Conservation (phyloP, 2,113 vertebrate genomes). For the Caranx ignobilis region DNA sequence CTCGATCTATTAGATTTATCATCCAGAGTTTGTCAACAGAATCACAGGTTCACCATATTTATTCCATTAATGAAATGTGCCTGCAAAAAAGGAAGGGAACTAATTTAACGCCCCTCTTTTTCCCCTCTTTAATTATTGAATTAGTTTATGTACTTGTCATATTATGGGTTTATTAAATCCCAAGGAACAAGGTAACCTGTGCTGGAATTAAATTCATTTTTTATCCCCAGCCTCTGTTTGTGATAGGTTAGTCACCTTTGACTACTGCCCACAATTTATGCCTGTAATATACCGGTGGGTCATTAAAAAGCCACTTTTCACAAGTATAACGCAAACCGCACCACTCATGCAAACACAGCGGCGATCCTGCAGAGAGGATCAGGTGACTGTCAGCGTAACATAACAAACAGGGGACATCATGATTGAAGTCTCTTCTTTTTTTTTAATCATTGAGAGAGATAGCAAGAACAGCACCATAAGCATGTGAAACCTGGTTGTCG, state of each 20-base stretch:
- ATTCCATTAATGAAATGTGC: background rate
- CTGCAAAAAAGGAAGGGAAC: background rate
- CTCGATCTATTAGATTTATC: background rate
- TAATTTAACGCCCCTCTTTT: background rate
- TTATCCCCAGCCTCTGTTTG: background rate
- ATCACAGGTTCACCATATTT: background rate
- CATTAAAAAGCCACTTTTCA: background rate
- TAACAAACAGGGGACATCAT: conserved; percentile 12
- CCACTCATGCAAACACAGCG: conserved; percentile 3
- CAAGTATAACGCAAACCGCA: conserved; percentile 24
- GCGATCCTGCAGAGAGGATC: conserved; percentile 16
- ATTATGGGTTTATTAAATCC: conserved; percentile 8
- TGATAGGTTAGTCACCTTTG: background rate
- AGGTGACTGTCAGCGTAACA: conserved; percentile 21
- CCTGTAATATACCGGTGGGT: background rate
- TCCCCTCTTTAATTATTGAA: conserved; percentile 3
- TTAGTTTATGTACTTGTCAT: background rate
- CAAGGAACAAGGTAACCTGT: conserved; percentile 13
- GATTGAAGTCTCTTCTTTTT: conserved; percentile 47
- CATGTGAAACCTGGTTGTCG: conserved; percentile 35
- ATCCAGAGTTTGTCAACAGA: conserved; percentile 6
- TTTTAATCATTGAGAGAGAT: conserved; percentile 18
- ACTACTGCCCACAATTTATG: conserved; percentile 5
- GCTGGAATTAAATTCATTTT: conserved; percentile 6
- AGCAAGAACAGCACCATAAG: conserved; percentile 21